These are phyloP conservation scores for Pherbina coryleti DNA, from an alignment of 2,888 invertebrate genomes.

Conservation along the genomic window DNA sequence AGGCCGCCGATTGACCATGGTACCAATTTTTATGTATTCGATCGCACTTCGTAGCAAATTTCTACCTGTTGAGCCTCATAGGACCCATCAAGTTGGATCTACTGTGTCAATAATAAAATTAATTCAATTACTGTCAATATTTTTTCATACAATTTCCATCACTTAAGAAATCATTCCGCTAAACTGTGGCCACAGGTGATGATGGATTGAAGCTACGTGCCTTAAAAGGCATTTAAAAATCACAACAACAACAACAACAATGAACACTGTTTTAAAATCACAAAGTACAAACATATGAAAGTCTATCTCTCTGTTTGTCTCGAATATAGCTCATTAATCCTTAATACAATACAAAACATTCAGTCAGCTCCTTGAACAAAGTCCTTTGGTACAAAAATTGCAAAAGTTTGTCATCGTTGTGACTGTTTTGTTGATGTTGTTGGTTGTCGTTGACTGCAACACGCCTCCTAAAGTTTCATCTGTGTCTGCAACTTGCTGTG, in stretches of 20 bases:
- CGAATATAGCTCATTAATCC: slow-evolving; percentile 36
- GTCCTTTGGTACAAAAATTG: slow-evolving; percentile 23
- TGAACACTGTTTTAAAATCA: background rate
- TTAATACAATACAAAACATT: slow-evolving; percentile 19
- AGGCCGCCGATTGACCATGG: too few relatives aligned
- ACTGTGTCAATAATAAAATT: too few relatives aligned
- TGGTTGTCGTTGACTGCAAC: background rate
- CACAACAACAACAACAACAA: slow-evolving; percentile 14
- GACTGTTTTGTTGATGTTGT: background rate
- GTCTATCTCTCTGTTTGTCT: slow-evolving; percentile 15
- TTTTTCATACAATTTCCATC: too few relatives aligned
- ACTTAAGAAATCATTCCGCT: too few relatives aligned
- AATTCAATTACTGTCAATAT: too few relatives aligned
- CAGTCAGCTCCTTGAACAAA: slow-evolving; percentile 1
- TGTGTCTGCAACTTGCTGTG: background rate
- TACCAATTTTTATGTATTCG: too few relatives aligned
- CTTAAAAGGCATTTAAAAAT: slow-evolving; percentile 24
- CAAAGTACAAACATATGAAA: slow-evolving; percentile 14
- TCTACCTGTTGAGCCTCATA: too few relatives aligned
- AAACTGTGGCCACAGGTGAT: slow-evolving; percentile 43
- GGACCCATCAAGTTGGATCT: too few relatives aligned
- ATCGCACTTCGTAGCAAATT: too few relatives aligned
- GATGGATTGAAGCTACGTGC: slow-evolving; percentile 64
- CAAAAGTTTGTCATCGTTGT: slow-evolving; percentile 15
- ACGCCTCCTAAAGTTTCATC: slow-evolving; percentile 1